phyloP scores from a whole-genome alignment of 2,888 invertebrate species.

The Globia sparganii region DNA sequence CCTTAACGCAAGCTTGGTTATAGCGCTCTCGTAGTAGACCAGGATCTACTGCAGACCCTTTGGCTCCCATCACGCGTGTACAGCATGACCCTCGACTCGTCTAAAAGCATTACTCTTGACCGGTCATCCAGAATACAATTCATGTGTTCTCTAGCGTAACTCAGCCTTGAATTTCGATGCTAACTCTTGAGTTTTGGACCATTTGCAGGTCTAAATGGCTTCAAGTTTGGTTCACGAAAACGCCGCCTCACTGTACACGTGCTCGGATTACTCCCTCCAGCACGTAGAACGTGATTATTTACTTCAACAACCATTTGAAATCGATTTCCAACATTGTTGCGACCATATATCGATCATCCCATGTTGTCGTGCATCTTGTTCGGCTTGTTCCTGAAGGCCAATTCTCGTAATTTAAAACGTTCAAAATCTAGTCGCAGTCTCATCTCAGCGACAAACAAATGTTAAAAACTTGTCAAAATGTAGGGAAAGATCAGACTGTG shows the following conservation, averaged over 20 bases:
- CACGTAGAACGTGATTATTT: background rate
- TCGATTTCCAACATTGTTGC: background rate
- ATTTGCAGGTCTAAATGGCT: too few species aligned
- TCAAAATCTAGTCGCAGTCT: too few species aligned
- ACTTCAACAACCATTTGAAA: background rate
- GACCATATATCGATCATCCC: background rate
- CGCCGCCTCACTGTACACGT: too few species aligned
- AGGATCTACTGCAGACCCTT: background rate
- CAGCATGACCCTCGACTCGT: too few species aligned
- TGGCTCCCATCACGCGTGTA: background rate
- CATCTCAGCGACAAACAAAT: too few species aligned
- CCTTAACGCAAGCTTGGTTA: background rate
- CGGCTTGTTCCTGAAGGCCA: background rate
- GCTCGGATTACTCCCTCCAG: too few species aligned
- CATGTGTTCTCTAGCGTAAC: background rate
- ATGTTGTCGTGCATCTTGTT: background rate
- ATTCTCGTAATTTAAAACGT: too few species aligned
- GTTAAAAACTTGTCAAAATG: too few species aligned
- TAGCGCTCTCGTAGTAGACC: background rate
- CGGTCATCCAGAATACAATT: background rate
- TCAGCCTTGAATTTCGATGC: background rate
- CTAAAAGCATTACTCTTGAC: background rate
- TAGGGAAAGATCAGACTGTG: too few species aligned
- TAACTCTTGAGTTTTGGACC: too few species aligned
- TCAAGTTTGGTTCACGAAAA: too few species aligned